Evolutionary conservation across 2,797 vertebrate genomes (phyloP).

Genomic region (Limosa lapponica): DNA sequence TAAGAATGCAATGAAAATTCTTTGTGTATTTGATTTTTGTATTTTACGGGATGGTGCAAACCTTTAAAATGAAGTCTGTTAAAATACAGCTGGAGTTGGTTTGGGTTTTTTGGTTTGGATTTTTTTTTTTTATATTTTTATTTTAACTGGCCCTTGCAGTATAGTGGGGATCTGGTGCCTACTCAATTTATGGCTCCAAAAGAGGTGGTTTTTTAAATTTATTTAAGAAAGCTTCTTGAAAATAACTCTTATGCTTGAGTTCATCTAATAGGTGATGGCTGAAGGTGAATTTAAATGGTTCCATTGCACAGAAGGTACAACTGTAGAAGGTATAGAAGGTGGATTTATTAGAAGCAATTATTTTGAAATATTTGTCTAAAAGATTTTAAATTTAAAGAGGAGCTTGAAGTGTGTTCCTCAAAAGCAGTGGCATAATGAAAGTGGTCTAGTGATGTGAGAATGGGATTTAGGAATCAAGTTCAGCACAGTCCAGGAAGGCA

Average conservation of each 20-base stretch:
- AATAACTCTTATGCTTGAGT: background rate
- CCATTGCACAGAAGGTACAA: background rate
- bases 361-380: background rate
- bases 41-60: background rate
- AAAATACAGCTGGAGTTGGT: background rate
- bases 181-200: background rate
- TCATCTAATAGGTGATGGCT: background rate
- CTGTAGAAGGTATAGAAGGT: background rate
- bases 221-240: background rate
- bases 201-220: background rate
- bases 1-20: background rate
- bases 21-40: fast-evolving
- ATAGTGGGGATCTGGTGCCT: background rate
- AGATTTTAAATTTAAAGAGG: background rate
- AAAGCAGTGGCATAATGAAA: background rate
- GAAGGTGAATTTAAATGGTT: background rate
- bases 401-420: background rate
- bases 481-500: background rate
- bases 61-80: background rate
- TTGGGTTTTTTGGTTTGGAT: background rate
- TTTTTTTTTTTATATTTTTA: background rate
- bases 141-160: background rate
- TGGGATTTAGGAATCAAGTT: background rate
- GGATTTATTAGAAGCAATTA: background rate
- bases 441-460: background rate